Conservation (phyloP, 2,888 invertebrate species). For the Fissipunctia ypsillon region DNA sequence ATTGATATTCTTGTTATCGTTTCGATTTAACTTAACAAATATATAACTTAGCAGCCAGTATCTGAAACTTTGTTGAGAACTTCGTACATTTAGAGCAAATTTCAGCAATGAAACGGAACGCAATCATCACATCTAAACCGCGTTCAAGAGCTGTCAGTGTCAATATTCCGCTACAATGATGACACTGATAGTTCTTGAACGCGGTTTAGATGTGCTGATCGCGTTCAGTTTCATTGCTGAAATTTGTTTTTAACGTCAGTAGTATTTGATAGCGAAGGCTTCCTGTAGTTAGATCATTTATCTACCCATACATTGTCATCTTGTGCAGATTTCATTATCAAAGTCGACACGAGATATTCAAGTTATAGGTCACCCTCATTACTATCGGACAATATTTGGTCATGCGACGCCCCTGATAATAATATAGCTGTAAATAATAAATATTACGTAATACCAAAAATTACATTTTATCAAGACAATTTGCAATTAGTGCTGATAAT, state of each 20-base stretch:
- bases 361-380: conserved; percentile 40
- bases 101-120: neutral
- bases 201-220: neutral
- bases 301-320: conserved; percentile 20
- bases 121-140: neutral
- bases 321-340: conserved; percentile 30
- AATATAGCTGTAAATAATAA: conserved; percentile 6
- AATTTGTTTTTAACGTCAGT: too few relatives aligned
- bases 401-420: conserved; percentile 31
- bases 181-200: conserved; percentile 1
- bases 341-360: conserved; percentile 36
- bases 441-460: conserved; percentile 18
- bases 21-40: conserved; percentile 3
- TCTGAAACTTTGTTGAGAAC: conserved; percentile 19
- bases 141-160: too few relatives aligned
- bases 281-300: conserved; percentile 4
- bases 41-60: conserved; percentile 3
- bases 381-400: conserved; percentile 28
- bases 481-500: conserved; percentile 28
- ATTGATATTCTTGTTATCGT: conserved; percentile 28
- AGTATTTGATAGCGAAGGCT: neutral
- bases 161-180: neutral
- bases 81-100: neutral
- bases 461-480: conserved; percentile 2
- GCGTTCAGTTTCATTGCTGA: neutral